These are phyloP conservation scores for Porites rus DNA, from an alignment of 92 coral and sea anemone species.

Conservation along the genomic window DNA sequence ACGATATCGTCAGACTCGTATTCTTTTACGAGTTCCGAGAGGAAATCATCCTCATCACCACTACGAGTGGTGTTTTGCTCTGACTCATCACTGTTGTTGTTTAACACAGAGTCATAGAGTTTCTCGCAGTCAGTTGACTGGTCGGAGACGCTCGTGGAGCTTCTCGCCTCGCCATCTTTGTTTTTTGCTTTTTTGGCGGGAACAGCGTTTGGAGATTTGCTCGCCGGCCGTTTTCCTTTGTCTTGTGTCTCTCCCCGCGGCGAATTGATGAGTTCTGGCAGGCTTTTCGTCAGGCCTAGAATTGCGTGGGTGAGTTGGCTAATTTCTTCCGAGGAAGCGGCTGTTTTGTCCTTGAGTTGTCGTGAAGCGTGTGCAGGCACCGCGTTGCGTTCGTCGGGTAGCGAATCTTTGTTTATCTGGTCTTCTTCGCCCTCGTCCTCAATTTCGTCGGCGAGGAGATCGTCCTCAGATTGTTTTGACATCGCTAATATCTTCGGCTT, in stretches of 20 bases:
- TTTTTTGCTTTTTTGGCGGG: constrained; percentile 3
- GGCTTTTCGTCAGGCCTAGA: neutral
- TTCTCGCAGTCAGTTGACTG: neutral
- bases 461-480: too few species aligned
- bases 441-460: too few species aligned
- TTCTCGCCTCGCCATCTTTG: neutral
- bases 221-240: neutral
- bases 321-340: neutral
- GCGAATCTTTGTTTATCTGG: too few species aligned
- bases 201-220: neutral
- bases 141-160: neutral
- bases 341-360: neutral
- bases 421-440: too few species aligned
- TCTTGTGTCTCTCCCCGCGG: too few species aligned
- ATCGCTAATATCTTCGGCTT: too few species aligned
- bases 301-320: constrained; percentile 4
- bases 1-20: too few species aligned
- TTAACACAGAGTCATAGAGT: neutral
- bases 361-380: too few species aligned
- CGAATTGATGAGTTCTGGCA: too few species aligned
- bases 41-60: constrained; percentile 18
- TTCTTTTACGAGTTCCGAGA: too few species aligned
- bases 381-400: too few species aligned
- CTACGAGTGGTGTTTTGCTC: constrained; percentile 3
- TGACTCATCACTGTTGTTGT: neutral